Evolutionary conservation across 2,113 vertebrate species (phyloP).

Genomic region (Nanorana parkeri): DNA sequence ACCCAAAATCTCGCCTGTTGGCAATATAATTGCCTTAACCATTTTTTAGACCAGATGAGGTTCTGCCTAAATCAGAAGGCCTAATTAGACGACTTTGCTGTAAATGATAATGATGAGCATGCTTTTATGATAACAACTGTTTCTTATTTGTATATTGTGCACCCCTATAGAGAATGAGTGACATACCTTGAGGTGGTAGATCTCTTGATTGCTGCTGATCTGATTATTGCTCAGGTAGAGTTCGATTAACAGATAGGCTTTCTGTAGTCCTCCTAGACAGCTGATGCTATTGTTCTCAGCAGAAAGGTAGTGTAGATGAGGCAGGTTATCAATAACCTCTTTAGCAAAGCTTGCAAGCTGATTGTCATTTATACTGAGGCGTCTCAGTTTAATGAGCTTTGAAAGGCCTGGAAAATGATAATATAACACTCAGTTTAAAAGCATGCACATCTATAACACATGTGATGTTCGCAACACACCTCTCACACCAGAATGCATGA

Average conservation of each 20-base stretch:
- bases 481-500: too few species aligned
- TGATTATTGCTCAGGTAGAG: constrained; percentile 84
- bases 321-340: constrained; percentile 73
- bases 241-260: constrained; percentile 75
- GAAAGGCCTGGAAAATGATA: constrained; percentile 72
- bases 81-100: too few species aligned
- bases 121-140: too few species aligned
- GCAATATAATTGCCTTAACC: too few species aligned
- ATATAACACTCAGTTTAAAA: not conserved
- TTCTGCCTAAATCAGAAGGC: too few species aligned
- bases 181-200: constrained; percentile 80
- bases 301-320: constrained; percentile 80
- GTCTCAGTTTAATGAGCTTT: constrained; percentile 75
- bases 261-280: constrained; percentile 78
- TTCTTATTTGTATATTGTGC: too few species aligned
- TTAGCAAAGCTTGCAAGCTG: constrained; percentile 75
- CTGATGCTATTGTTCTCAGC: constrained; percentile 81
- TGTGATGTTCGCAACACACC: too few species aligned
- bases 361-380: constrained; percentile 82
- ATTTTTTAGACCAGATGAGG: too few species aligned
- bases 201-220: constrained; percentile 78
- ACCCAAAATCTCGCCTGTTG: too few species aligned
- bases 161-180: too few species aligned
- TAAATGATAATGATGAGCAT: too few species aligned
- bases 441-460: not conserved